These are phyloP conservation scores for Ceyx cyanopectus DNA, from an alignment of 2,113 vertebrate genomes.

Conservation along the genomic window DNA sequence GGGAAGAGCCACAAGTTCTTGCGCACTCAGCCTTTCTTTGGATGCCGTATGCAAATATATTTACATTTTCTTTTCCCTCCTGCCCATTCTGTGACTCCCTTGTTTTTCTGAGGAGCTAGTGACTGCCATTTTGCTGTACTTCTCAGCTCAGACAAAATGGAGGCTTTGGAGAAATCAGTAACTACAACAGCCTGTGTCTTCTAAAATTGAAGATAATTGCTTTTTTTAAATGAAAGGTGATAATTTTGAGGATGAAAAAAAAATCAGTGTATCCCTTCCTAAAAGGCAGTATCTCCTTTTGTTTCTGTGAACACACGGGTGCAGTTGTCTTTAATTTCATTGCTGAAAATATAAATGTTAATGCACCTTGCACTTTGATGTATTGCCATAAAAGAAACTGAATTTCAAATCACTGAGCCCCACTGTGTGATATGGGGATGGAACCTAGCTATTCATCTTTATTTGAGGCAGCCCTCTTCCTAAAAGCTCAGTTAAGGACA, in stretches of 20 bases:
- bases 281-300: neutral
- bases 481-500: constrained; percentile 28
- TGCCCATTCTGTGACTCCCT: neutral
- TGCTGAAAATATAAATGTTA: constrained; percentile 6
- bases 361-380: constrained; percentile 8
- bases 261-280: neutral
- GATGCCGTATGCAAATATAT: accelerated
- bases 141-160: constrained; percentile 62
- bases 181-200: neutral
- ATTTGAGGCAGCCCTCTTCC: constrained; percentile 29
- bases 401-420: constrained; percentile 21
- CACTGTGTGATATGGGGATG: neutral
- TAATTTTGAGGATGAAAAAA: neutral
- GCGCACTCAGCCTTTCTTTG: neutral
- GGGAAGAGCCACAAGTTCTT: neutral
- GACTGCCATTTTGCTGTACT: constrained; percentile 48
- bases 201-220: neutral
- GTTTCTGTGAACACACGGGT: neutral
- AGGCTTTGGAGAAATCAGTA: neutral
- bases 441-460: constrained; percentile 19
- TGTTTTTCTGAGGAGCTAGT: neutral
- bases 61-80: neutral
- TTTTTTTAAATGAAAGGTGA: neutral
- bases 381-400: constrained; percentile 18
- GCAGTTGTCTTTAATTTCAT: neutral